Evolutionary conservation across 2,888 invertebrate species (phyloP).

Genomic region (Nemotelus nigrinus): DNA sequence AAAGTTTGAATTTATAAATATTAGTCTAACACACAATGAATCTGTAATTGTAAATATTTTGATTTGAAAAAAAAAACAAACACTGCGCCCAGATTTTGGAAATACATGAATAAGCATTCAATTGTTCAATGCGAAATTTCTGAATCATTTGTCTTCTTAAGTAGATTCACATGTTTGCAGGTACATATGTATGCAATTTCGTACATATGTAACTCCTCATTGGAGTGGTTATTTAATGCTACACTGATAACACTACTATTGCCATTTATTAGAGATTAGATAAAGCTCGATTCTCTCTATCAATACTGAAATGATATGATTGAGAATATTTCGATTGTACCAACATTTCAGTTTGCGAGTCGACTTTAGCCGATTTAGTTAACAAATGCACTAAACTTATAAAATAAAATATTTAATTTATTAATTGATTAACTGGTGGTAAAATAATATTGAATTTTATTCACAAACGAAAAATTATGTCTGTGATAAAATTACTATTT

Average conservation of each 20-base stretch:
- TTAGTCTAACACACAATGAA: not conserved
- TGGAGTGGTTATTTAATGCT: not conserved
- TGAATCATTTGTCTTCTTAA: not conserved
- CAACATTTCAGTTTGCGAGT: not conserved
- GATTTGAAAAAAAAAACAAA: not conserved
- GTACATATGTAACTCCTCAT: not conserved
- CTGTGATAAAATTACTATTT: not conserved
- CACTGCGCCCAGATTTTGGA: not conserved
- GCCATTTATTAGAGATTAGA: constrained; percentile 31
- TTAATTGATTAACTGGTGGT: not conserved
- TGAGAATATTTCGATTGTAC: not conserved
- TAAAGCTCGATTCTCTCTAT: constrained; percentile 29
- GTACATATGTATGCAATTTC: not conserved
- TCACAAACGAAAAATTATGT: not conserved
- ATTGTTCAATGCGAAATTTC: not conserved
- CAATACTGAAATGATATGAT: constrained; percentile 13
- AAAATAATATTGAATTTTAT: not conserved
- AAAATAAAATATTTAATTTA: not conserved
- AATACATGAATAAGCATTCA: not conserved
- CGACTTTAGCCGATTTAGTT: not conserved
- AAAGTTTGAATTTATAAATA: constrained; percentile 22
- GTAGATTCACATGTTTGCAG: not conserved
- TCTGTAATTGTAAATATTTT: not conserved
- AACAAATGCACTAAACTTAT: not conserved
- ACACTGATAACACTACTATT: constrained; percentile 26